Evolutionary conservation across 2,113 vertebrate genomes (phyloP), one percentile per base, ranked within the genome.

Genomic region (Leptodactylus fuscus): DNA sequence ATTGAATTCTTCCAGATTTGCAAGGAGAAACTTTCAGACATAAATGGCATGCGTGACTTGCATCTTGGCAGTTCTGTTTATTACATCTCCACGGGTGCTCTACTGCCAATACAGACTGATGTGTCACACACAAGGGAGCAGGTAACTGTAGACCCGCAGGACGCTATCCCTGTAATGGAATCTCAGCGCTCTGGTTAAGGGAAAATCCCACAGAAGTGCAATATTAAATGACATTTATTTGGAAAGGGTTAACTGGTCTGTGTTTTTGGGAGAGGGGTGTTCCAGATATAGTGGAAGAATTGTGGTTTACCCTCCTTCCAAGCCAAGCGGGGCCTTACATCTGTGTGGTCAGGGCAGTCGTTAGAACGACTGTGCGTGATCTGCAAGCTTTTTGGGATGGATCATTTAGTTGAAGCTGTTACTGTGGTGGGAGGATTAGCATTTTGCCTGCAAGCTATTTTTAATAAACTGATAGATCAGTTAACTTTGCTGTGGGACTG

Each of bases 391-490:
- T 90, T 89, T 89, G 88, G 71, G 82, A 88, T 73, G 88, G 87
- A 80, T 92, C 89, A 89, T 91, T 90, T 92, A 79, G 71, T 88
- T 81, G 85, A 87, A 86, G 89, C 88, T 87, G 84, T 88, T 86
- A 89, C 65, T 0, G 73, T 60, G 38, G 60, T 20, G 0, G 86
- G 89, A 87, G 88, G 87, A 88, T 90, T 88, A 90, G 87, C 67
- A 53, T 87, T 91, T 88, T 87, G 86, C 88, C 87, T 89, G 81
- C 83, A 76, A 89, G 88, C 87, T 88, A 85, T 82, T 65, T 89
- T 85, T 48, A 90, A 88, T 88, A 88, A 91, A 87, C 86, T 81
- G 81, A 74, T 88, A 82, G 88, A 89, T 91, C 86, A 81, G 88
- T 88, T 88, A 87, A 49, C 87, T 90, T 87, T 88, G 86, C 87